Evolutionary conservation across 2,113 vertebrate genomes (phyloP).

Genomic region (Megaceryle torquata): DNA sequence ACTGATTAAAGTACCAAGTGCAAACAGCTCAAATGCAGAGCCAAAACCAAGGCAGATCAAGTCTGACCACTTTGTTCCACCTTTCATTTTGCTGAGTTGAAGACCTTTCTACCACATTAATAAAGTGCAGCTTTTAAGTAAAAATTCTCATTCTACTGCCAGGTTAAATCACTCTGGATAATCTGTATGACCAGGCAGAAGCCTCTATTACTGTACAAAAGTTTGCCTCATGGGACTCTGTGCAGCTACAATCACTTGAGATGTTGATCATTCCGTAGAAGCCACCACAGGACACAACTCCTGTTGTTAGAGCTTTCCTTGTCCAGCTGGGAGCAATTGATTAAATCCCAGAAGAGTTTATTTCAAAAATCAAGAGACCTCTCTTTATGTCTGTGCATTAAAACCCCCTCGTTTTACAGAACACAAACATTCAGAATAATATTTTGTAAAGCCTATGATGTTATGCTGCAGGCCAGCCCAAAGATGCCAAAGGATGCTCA

Average conservation of each 20-base stretch:
- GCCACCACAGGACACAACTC: fast-evolving
- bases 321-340: neutral
- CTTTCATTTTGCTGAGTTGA: neutral
- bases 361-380: neutral
- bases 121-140: neutral
- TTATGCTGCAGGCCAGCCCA: neutral
- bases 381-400: neutral
- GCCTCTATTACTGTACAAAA: neutral
- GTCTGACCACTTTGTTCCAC: neutral
- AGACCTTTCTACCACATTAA: neutral
- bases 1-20: neutral
- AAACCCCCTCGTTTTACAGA: neutral
- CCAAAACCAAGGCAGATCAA: neutral
- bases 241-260: neutral
- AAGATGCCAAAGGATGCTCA: neutral
- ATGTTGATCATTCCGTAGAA: neutral
- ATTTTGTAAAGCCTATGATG: neutral
- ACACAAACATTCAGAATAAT: neutral
- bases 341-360: neutral
- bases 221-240: neutral
- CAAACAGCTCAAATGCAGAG: neutral
- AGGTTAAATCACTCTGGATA: neutral
- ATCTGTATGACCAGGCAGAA: neutral
- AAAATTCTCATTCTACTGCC: neutral
- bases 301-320: neutral